A percentile compares a stretch with the other conserved stretches of the same genome.
Conservation (phyloP, 1,140 invertebrate species). For the Neoseiulus cucumeris region DNA sequence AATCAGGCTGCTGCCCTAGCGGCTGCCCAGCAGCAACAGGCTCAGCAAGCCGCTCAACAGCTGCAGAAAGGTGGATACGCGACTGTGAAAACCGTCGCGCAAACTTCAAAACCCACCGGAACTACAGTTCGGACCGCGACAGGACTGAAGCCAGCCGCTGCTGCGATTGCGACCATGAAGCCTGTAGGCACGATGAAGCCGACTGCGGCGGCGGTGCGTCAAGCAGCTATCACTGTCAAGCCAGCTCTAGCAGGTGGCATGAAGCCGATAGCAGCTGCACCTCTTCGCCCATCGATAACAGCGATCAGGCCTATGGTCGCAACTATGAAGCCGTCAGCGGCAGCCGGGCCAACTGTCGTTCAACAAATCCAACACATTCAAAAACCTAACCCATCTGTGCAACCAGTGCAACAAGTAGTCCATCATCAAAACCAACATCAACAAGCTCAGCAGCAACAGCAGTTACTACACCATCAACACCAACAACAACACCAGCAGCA, state of each 20-base stretch:
- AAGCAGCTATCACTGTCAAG: neutral
- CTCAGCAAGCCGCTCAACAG: neutral
- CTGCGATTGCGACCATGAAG: neutral
- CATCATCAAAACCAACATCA: neutral
- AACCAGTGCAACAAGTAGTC: neutral
- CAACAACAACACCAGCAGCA: neutral
- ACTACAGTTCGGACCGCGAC: neutral
- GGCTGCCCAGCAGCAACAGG: neutral
- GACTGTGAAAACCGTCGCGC: conserved; percentile 1
- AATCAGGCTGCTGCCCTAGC: neutral
- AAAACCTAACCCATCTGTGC: neutral
- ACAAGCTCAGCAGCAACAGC: neutral
- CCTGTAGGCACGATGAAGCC: neutral
- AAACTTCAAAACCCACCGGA: neutral
- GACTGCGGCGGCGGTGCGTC: neutral
- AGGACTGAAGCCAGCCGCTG: conserved; percentile 1
- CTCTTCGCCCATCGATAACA: neutral
- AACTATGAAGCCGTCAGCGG: neutral
- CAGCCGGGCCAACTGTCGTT: neutral
- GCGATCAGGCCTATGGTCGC: conserved; percentile 1
- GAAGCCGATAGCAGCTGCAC: neutral
- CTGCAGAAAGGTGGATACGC: neutral
- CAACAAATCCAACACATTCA: conserved; percentile 6
- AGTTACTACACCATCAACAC: neutral
- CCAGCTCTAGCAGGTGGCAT: neutral